Evolutionary conservation across 2,888 invertebrate genomes (phyloP).

Genomic region (Panzeria rudis): DNA sequence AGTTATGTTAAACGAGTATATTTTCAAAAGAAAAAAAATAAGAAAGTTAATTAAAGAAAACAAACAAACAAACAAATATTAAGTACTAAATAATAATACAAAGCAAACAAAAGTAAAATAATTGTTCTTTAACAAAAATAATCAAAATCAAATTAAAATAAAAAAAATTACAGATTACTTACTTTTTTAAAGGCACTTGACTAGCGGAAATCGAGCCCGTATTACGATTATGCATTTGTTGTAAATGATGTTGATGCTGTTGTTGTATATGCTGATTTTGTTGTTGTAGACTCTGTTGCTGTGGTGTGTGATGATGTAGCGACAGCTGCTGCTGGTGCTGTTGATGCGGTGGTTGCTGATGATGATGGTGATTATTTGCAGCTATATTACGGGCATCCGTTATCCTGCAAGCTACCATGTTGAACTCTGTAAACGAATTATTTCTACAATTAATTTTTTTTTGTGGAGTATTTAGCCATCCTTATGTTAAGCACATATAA

Average conservation of each 20-base stretch:
- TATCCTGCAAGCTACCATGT: conserved; percentile 98
- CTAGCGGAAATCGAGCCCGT: conserved; percentile 92
- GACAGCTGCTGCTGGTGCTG: conserved; percentile 76
- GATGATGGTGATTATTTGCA: conserved; percentile 84
- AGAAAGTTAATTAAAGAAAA: conserved; percentile 32
- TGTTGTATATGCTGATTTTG: conserved; percentile 69
- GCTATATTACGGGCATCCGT: conserved; percentile 95
- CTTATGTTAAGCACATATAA: conserved; percentile 76
- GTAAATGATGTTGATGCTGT: conserved; percentile 75
- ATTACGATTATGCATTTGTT: conserved; percentile 82
- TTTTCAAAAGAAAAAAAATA: neutral
- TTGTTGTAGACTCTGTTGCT: conserved; percentile 75
- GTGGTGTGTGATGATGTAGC: conserved; percentile 75
- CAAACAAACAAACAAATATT: conserved; percentile 18
- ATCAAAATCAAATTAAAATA: neutral
- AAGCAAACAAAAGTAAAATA: conserved; percentile 13
- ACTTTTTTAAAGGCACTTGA: conserved; percentile 99
- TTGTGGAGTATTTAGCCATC: conserved; percentile 84
- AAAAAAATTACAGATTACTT: conserved; percentile 84
- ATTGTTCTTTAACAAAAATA: conserved; percentile 8
- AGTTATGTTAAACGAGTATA: neutral
- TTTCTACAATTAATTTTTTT: conserved; percentile 86
- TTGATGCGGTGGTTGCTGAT: conserved; percentile 69
- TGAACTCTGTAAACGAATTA: conserved; percentile 95
- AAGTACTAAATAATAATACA: conserved; percentile 29